Conservation (phyloP, 2,888 invertebrate genomes). For the Thelaira solivaga region DNA sequence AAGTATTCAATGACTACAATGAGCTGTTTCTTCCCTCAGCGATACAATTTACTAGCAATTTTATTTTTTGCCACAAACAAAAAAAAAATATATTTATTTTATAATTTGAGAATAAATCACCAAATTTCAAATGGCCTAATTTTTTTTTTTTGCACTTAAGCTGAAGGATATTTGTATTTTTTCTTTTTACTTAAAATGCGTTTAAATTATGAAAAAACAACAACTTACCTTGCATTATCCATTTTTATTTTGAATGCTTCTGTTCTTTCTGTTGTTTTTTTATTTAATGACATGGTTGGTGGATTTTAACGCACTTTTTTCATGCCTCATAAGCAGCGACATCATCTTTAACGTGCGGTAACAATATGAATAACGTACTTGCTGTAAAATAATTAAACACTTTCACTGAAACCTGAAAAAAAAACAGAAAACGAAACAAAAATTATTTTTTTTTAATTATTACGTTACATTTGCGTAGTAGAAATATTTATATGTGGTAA, state of each 20-base stretch:
- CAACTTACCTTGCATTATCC: background rate
- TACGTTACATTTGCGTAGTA: conserved; percentile 27
- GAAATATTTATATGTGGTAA: too few species aligned
- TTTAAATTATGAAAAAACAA: background rate
- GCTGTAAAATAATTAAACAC: conserved; percentile 36
- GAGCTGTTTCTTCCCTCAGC: too few species aligned
- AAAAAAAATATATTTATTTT: too few species aligned
- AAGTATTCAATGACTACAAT: too few species aligned
- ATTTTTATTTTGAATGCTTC: conserved; percentile 6
- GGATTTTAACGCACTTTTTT: conserved; percentile 41
- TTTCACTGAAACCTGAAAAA: conserved; percentile 31
- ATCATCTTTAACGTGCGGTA: background rate
- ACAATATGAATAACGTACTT: conserved; percentile 9
- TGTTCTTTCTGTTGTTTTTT: too few species aligned
- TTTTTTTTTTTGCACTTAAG: too few species aligned
- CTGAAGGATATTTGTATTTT: too few species aligned
- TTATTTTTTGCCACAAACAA: too few species aligned
- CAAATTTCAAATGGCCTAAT: too few species aligned
- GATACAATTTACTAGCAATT: too few species aligned
- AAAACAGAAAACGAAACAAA: background rate
- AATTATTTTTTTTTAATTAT: conserved; percentile 23
- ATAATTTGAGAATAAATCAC: too few species aligned
- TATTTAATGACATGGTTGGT: conserved; percentile 28
- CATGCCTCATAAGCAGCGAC: conserved; percentile 35
- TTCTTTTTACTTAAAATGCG: too few species aligned